Percentiles rank a stretch among this genome's conserved stretches.
Evolutionary conservation across 2,797 vertebrate genomes (phyloP).

Genomic region (Sebastolobus alascanus): DNA sequence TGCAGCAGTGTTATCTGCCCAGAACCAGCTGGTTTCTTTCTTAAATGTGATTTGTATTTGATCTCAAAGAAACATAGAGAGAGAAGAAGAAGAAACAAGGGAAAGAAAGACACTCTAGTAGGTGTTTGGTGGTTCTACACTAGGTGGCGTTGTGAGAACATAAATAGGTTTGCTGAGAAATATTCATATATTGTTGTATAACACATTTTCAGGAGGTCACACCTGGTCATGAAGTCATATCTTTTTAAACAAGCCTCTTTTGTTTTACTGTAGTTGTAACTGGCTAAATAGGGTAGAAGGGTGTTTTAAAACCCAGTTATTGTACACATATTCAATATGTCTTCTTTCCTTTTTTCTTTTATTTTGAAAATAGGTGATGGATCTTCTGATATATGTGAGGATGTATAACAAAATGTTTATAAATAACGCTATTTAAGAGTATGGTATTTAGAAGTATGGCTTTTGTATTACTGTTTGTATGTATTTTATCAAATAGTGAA

Average conservation of each 20-base stretch:
- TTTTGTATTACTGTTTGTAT: too few relatives aligned
- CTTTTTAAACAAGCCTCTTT: background rate
- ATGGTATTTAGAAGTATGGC: too few relatives aligned
- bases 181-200: slow-evolving; percentile 25
- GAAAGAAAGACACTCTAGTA: rapidly evolving
- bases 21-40: background rate
- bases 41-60: background rate
- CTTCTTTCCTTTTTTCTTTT: too few relatives aligned
- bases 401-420: too few relatives aligned
- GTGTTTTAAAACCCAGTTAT: too few relatives aligned
- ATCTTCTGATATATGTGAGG: too few relatives aligned
- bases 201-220: slow-evolving; percentile 7
- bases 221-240: background rate
- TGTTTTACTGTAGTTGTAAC: background rate
- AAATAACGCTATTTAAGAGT: too few relatives aligned
- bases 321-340: too few relatives aligned
- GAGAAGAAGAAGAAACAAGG: background rate
- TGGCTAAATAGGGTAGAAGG: too few relatives aligned
- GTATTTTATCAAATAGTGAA: too few relatives aligned
- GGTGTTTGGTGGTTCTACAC: slow-evolving; percentile 39
- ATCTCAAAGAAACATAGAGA: background rate
- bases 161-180: slow-evolving; percentile 6
- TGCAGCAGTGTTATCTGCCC: background rate
- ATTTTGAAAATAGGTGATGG: too few relatives aligned
- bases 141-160: slow-evolving; percentile 58